A percentile compares a stretch with the other conserved stretches of the same genome.
These are phyloP conservation scores for Riparia riparia DNA, from an alignment of 2,113 vertebrate genomes.

Conservation along the genomic window DNA sequence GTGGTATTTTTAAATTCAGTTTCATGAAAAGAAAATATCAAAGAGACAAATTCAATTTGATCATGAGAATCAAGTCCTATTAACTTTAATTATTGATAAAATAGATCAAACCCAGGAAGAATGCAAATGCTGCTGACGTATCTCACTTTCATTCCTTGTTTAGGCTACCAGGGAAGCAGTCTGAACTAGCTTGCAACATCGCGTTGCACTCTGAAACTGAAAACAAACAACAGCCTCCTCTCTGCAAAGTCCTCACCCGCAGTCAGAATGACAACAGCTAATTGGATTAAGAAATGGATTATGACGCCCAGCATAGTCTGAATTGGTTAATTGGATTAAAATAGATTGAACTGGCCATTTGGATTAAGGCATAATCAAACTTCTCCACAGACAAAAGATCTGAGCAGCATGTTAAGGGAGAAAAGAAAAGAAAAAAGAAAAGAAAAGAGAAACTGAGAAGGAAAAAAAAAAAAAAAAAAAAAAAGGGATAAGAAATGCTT, in stretches of 20 bases:
- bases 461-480: background rate
- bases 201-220: background rate
- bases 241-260: background rate
- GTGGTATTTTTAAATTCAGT: background rate
- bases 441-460: background rate
- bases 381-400: conserved; percentile 61
- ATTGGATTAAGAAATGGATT: conserved; percentile 76
- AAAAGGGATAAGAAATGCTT: conserved; percentile 63
- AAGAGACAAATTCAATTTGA: conserved; percentile 29
- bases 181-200: background rate
- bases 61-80: background rate
- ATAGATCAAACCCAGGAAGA: background rate
- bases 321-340: conserved; percentile 66
- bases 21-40: background rate
- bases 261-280: conserved; percentile 49
- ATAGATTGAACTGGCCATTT: conserved; percentile 67
- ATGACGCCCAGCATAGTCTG: conserved; percentile 65
- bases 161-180: background rate
- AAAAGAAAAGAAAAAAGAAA: background rate
- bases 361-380: conserved; percentile 74
- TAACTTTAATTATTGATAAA: conserved; percentile 43
- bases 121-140: background rate
- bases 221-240: background rate
- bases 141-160: background rate
- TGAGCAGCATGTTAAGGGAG: background rate